Base-by-base conservation (phyloP, 2,113 vertebrate genomes). In the Myotis brandtii region DNA sequence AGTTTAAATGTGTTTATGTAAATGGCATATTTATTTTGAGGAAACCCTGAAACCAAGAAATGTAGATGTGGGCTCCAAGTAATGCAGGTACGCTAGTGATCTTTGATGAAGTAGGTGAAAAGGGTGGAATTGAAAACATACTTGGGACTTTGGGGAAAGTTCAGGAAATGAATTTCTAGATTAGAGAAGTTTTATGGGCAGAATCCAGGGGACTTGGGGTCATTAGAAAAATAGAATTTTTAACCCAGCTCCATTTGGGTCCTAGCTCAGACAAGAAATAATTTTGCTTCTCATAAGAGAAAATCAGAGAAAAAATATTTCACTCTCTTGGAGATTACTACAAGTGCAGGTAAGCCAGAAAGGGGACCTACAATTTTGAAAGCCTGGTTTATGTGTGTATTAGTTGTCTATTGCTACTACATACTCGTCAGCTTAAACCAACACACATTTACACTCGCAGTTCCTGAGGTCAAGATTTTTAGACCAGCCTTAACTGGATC, bases 131-230 rank as follows among this genome's bases (percentile, higher is more conserved):
- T 82, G 3, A 37, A 64, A 93, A 88, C 20, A 56, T 56, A 23
- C 14, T 81, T 88, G 69, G 77, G 27, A 37, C 32, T 81, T 87
- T 20, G 17, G 34, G 12, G 32, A 10, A 90, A 64, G 14, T 76
- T 94, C 52, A 76, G 50, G n/a, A 84, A 94, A 88, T 90, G 37
- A 17, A 32, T 30, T 48, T 87, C 48, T 37, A 88, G 23, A 88
- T 43, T 23, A 56, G 37, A 34, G 30, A 2, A 37, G 67, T 79
- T 77, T 86, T 69, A 25, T 48, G 43, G 40, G 2, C 5, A 86
- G 75, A 62, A 86, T 40, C 34, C 32, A 48, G 59, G n/a, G 40
- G 21, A 64, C 46, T 73, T 8, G 1, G 21, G 25, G 13, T 92
- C 64, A 62, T 37, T 86, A 21, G 23, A 56, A 84, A 81, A 90